phyloP scores from a whole-genome alignment of 2,797 vertebrate genomes.

The Perodicticus potto region DNA sequence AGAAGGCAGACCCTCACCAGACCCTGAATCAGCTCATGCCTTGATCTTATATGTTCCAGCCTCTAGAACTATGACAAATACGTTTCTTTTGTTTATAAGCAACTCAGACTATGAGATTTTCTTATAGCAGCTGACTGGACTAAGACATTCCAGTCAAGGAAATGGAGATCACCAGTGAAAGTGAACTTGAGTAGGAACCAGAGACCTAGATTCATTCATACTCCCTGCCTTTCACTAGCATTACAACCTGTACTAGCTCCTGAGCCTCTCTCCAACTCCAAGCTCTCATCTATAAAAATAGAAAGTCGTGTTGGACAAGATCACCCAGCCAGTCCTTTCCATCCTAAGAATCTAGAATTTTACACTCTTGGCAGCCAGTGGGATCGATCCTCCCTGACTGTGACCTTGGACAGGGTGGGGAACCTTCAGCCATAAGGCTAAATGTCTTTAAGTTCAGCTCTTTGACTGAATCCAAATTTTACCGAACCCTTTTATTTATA shows the following conservation, averaged over 20 bases:
- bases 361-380: background rate
- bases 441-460: too few relatives aligned
- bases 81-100: background rate
- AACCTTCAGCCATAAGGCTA: too few relatives aligned
- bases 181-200: background rate
- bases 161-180: background rate
- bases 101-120: background rate
- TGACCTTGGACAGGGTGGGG: background rate
- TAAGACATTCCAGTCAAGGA: background rate
- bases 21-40: background rate
- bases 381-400: background rate
- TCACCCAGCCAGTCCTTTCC: background rate
- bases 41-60: background rate
- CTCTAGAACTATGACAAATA: background rate
- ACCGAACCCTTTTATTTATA: too few relatives aligned
- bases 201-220: background rate
- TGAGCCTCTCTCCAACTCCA: background rate
- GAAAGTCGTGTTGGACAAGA: background rate
- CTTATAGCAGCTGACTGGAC: background rate
- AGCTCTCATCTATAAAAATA: background rate
- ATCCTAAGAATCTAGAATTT: background rate
- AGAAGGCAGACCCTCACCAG: background rate
- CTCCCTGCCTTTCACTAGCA: background rate
- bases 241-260: rapidly evolving
- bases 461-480: too few relatives aligned